Evolutionary conservation across 2,888 invertebrate species (phyloP).

Genomic region (Carterocephalus palaemon): DNA sequence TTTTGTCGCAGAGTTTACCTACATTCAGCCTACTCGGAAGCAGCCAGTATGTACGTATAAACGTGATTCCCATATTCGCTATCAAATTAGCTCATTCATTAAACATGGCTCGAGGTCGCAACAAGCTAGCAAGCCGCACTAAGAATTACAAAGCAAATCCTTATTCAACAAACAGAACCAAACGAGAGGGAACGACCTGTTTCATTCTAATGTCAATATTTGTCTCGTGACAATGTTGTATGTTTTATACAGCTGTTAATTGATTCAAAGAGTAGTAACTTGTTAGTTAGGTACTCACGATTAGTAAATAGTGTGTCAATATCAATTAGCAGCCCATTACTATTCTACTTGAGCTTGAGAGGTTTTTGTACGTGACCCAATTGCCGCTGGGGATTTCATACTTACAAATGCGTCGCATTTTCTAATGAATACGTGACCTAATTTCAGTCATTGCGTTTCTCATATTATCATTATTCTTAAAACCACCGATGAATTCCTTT

Average conservation of each 20-base stretch:
- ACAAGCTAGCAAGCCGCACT: too few relatives aligned
- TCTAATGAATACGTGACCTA: slow-evolving; percentile 15
- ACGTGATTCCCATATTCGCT: too few relatives aligned
- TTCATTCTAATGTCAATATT: slow-evolving; percentile 1
- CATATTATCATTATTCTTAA: too few relatives aligned
- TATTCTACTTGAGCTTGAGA: slow-evolving; percentile 13
- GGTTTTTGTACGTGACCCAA: slow-evolving; percentile 20
- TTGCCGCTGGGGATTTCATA: slow-evolving; percentile 20
- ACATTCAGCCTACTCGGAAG: too few relatives aligned
- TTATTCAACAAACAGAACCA: not conserved
- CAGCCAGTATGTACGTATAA: too few relatives aligned
- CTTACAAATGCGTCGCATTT: slow-evolving; percentile 12
- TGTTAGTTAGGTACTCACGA: slow-evolving; percentile 14
- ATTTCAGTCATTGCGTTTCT: too few relatives aligned
- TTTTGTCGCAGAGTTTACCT: too few relatives aligned
- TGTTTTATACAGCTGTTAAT: slow-evolving; percentile 1
- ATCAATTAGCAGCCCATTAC: slow-evolving; percentile 12
- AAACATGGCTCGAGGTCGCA: too few relatives aligned
- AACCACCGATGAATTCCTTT: too few relatives aligned
- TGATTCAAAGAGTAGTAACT: slow-evolving; percentile 3
- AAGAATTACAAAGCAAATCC: too few relatives aligned
- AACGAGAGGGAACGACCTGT: not conserved
- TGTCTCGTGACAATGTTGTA: not conserved
- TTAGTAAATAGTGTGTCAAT: slow-evolving; percentile 12
- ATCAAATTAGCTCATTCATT: too few relatives aligned